Evolutionary conservation across 1,140 invertebrate species (phyloP), one percentile per base, ranked within the genome.

Genomic region (Harpegnathos saltator): DNA sequence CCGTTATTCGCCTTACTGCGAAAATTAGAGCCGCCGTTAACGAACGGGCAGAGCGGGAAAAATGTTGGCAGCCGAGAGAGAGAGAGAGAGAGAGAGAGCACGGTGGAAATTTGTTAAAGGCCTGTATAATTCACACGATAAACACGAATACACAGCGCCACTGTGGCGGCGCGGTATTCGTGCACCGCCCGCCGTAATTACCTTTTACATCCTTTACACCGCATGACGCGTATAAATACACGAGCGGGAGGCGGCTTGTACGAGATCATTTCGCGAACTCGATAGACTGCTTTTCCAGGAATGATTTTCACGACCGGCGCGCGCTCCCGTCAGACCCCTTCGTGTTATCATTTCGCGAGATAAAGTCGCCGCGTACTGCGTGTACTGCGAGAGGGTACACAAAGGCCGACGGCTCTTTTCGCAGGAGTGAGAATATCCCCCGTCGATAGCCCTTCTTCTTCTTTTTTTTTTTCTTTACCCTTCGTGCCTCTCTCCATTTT

Each of bases 1-100:
- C 15, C 15, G 5, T 12, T 66, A 72, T 59, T 14, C 33, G 59
- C 65, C 22, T 80, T 48, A 58, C 33, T 22, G 52, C n/a, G 33
- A 69, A 71, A 71, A 80, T 80, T 80, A 71, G 65, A 15, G 58
- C 14, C 75, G 33, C 66, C 59, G 65, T 78, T 78, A 69, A 78
- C 52, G 63, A 66, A 58, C 24, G 19, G 75, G 44, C 33, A n/a
- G 44, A 48, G 33, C 44, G 12, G 65, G 26, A 69, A 69, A 66
- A 69, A 52, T 48, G 52, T n/a, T 17, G 26, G 7, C 22, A 80
- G 33, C 44, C 24, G 1, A 1, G 29, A n/a, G n/a, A n/a, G n/a
- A n/a, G n/a, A n/a, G n/a, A n/a, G n/a, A n/a, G n/a, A n/a, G n/a
- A n/a, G n/a, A n/a, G n/a, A 33, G 26, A 38, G 22, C 26, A 14